Conservation (phyloP, 2,797 vertebrate genomes). For the Xiphophorus birchmanni region DNA sequence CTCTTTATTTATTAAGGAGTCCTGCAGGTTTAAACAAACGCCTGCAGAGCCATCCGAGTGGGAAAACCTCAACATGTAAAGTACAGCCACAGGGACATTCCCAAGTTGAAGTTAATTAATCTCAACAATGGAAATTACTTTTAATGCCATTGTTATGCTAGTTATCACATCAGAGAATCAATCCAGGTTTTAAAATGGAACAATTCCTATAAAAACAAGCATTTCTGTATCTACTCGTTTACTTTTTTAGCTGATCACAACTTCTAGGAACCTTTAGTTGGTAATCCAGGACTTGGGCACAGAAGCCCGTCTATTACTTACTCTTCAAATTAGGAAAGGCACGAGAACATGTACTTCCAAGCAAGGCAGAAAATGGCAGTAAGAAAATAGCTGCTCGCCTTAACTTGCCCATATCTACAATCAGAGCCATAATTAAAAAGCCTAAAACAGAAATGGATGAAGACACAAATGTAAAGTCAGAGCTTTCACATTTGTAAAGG, state of each 20-base stretch:
- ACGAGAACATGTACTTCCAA: not conserved
- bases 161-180: not conserved
- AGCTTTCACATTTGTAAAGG: not conserved
- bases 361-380: not conserved
- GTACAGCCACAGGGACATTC: not conserved
- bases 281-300: not conserved
- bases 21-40: slow-evolving; percentile 31
- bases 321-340: not conserved
- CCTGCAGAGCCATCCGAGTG: not conserved
- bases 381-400: slow-evolving; percentile 7
- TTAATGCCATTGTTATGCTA: not conserved
- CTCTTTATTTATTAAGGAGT: slow-evolving; percentile 63
- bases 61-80: slow-evolving; percentile 3
- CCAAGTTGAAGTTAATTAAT: not conserved
- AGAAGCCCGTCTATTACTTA: not conserved
- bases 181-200: not conserved
- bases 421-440: not conserved
- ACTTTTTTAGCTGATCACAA: not conserved
- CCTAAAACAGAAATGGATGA: not conserved
- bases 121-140: not conserved
- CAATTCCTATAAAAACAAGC: not conserved
- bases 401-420: not conserved
- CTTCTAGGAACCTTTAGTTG: not conserved
- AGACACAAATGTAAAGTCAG: not conserved
- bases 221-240: not conserved